Percentiles rank a stretch among this genome's conserved stretches.
phyloP scores from a whole-genome alignment of 2,797 vertebrate species.

The Mormyrops boulengeri region DNA sequence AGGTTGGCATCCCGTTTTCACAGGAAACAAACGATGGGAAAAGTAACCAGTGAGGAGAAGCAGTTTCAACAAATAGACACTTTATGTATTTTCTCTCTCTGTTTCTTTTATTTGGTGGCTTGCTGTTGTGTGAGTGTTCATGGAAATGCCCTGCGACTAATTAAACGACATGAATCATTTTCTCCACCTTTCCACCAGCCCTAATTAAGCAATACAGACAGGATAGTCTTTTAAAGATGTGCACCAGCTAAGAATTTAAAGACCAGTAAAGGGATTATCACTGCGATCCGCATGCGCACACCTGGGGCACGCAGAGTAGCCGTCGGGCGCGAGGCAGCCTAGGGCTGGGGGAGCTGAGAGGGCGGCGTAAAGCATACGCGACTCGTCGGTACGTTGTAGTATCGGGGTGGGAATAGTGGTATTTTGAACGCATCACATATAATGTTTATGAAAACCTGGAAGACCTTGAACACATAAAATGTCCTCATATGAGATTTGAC shows the following conservation, averaged over 20 bases:
- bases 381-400: neutral
- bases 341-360: neutral
- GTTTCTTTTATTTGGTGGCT: slow-evolving; percentile 59
- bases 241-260: neutral
- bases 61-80: slow-evolving; percentile 30
- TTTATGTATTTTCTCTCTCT: slow-evolving; percentile 35
- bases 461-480: neutral
- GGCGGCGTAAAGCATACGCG: neutral
- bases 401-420: neutral
- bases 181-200: slow-evolving; percentile 32
- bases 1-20: slow-evolving; percentile 35
- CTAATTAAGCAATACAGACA: slow-evolving; percentile 62
- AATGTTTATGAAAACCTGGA: neutral
- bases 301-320: neutral
- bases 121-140: slow-evolving; percentile 45
- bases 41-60: slow-evolving; percentile 21
- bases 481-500: neutral
- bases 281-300: neutral
- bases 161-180: slow-evolving; percentile 33
- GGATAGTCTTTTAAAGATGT: slow-evolving; percentile 17
- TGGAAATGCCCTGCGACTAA: slow-evolving; percentile 47
- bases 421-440: neutral
- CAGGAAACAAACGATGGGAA: neutral
- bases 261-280: slow-evolving; percentile 16
- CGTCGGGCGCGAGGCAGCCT: neutral